phyloP scores from a whole-genome alignment of 1,140 invertebrate genomes.

The Hycleus cichorii region DNA sequence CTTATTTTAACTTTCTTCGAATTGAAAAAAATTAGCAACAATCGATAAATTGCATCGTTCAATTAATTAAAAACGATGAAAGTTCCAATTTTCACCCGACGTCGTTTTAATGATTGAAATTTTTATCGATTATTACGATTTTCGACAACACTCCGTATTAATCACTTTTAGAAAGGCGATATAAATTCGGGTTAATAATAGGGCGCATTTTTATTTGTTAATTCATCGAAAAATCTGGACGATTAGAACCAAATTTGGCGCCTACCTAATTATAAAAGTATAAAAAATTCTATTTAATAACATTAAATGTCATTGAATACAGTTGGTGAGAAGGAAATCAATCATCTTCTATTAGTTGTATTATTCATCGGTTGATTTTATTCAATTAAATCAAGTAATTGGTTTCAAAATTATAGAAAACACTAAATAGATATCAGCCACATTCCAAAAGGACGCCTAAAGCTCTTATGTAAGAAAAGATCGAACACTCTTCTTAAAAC shows the following conservation, averaged over 20 bases:
- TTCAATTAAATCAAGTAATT: neutral
- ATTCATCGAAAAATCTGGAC: neutral
- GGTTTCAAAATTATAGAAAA: too few relatives aligned
- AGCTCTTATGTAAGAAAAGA: too few relatives aligned
- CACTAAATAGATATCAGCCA: too few relatives aligned
- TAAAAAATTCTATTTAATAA: constrained; percentile 1
- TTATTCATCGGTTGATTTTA: neutral
- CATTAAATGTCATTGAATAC: neutral
- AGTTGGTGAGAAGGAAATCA: constrained; percentile 1
- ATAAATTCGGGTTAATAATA: constrained; percentile 12
- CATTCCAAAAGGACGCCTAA: too few relatives aligned
- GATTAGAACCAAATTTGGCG: constrained; percentile 4
- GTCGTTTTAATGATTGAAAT: neutral
- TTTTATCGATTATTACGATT: too few relatives aligned
- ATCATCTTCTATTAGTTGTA: constrained; percentile 7
- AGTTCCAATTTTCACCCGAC: neutral
- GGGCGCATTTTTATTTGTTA: constrained; percentile 7
- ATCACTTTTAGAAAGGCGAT: constrained; percentile 8
- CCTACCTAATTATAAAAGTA: constrained; percentile 9
- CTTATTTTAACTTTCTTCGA: too few relatives aligned
- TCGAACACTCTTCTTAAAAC: too few relatives aligned
- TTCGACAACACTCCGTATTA: neutral
- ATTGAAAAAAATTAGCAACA: neutral
- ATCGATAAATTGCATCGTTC: neutral
- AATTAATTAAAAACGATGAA: constrained; percentile 8